Conservation (phyloP, 2,113 vertebrate species). For the Phyllostomus hastatus region DNA sequence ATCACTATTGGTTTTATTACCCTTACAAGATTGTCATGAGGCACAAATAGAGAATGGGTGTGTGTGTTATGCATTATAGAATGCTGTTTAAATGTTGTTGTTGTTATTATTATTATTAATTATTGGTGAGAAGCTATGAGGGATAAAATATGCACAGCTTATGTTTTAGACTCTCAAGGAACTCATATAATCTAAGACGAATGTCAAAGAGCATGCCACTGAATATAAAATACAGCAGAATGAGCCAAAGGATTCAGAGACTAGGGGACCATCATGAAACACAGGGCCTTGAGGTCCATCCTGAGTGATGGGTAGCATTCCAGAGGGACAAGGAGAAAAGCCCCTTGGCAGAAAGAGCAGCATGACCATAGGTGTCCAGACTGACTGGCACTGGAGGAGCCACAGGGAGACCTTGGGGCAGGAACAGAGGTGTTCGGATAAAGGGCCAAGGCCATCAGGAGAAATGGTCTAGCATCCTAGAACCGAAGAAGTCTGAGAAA, state of each 20-base stretch:
- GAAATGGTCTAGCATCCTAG: not conserved
- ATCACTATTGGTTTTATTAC: not conserved
- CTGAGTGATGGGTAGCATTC: not conserved
- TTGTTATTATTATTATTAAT: not conserved
- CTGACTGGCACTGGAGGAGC: not conserved
- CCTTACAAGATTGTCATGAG: not conserved
- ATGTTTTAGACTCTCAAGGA: not conserved
- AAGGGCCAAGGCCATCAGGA: not conserved
- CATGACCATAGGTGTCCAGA: not conserved
- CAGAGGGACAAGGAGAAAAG: not conserved
- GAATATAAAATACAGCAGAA: not conserved
- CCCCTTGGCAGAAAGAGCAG: not conserved
- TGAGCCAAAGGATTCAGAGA: not conserved
- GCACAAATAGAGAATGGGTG: not conserved
- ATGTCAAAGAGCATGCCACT: not conserved
- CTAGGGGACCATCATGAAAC: not conserved
- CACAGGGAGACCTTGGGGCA: no score
- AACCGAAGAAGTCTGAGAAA: not conserved
- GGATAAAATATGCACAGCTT: not conserved
- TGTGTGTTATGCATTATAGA: not conserved
- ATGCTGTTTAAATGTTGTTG: not conserved
- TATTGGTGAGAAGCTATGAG: not conserved
- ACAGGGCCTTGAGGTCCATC: not conserved
- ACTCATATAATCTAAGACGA: not conserved
- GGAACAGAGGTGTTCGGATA: not conserved